phyloP scores from a whole-genome alignment of 2,113 vertebrate genomes.

The Mohoua ochrocephala region DNA sequence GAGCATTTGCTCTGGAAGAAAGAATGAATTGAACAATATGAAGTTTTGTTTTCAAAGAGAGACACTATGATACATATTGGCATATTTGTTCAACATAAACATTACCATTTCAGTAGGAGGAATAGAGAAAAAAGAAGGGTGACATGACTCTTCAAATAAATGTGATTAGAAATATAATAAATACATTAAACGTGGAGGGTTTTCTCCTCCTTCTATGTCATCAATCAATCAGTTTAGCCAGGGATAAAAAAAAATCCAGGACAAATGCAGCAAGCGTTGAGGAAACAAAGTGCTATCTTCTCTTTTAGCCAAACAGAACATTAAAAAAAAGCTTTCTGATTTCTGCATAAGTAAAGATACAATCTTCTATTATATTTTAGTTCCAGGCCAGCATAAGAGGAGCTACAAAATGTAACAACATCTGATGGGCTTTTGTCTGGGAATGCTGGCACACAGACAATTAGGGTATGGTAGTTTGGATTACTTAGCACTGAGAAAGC shows the following conservation, averaged over 20 bases:
- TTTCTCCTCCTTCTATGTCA: not conserved
- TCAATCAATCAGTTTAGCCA: not conserved
- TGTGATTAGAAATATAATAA: not conserved
- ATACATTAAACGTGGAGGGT: accelerated
- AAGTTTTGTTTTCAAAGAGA: not conserved
- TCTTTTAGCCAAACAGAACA: not conserved
- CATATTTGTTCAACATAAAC: not conserved
- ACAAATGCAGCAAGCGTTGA: not conserved
- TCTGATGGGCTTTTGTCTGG: not conserved
- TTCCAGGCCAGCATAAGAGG: not conserved
- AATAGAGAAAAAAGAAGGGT: not conserved
- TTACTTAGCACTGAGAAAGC: not conserved
- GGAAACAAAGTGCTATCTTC: not conserved
- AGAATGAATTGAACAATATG: not conserved
- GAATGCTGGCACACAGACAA: not conserved
- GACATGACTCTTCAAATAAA: not conserved
- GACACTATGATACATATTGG: not conserved
- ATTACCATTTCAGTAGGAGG: not conserved
- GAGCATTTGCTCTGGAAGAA: not conserved
- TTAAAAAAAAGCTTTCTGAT: not conserved
- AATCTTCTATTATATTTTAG: not conserved
- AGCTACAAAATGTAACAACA: not conserved
- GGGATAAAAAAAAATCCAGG: not conserved
- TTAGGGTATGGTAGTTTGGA: not conserved
- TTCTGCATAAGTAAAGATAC: not conserved